phyloP scores from a whole-genome alignment of 53 echinoderm and acorn worm species.

The Arbacia lixula region DNA sequence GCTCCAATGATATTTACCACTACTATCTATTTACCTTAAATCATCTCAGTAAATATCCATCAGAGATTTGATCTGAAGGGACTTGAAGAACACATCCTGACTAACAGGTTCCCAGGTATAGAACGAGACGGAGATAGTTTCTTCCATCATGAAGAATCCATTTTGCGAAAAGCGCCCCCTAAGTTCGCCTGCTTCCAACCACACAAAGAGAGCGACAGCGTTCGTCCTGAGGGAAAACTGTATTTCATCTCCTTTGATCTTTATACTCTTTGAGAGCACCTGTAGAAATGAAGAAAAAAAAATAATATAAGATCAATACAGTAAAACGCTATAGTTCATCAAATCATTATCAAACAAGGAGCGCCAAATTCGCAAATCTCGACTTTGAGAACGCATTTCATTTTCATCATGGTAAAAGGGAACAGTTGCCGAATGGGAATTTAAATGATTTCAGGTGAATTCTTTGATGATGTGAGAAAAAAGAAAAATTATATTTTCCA shows the following conservation, averaged over 20 bases:
- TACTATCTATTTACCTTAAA: no score
- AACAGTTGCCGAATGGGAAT: no score
- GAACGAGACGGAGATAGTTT: slow-evolving; percentile 47
- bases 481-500: no score
- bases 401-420: no score
- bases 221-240: slow-evolving; percentile 57
- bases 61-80: slow-evolving; percentile 67
- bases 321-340: no score
- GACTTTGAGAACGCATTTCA: no score
- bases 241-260: slow-evolving; percentile 21
- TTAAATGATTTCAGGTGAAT: no score
- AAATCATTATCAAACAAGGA: no score
- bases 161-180: slow-evolving; percentile 85
- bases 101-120: slow-evolving; percentile 71
- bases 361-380: no score
- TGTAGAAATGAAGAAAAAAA: not conserved
- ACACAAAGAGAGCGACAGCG: slow-evolving; percentile 78
- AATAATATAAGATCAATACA: no score
- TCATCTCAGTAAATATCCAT: slow-evolving; percentile 71
- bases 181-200: slow-evolving; percentile 71
- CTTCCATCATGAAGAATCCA: slow-evolving; percentile 77
- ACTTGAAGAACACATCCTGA: slow-evolving; percentile 46
- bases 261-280: not conserved
- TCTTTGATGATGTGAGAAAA: no score
- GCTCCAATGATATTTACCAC: no score